Evolutionary conservation across 2,113 vertebrate species (phyloP).

Genomic region (Dasyprocta punctata): DNA sequence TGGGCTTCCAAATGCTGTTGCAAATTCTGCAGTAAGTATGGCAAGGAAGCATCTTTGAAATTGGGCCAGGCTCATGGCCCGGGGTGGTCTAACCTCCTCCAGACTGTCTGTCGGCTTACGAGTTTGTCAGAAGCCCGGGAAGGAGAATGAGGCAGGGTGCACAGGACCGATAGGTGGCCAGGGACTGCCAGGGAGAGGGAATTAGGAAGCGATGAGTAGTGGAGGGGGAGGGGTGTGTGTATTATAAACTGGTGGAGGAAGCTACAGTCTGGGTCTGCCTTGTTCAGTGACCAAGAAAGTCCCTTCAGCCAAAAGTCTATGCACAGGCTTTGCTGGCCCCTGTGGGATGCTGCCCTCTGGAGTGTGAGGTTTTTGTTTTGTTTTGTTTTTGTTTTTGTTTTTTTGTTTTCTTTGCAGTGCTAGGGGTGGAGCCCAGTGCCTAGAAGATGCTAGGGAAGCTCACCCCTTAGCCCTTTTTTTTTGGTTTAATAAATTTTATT

Average conservation of each 20-base stretch:
- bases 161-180: neutral
- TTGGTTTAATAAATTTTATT: neutral
- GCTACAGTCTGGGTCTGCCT: neutral
- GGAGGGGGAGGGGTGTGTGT: neutral
- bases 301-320: too few relatives aligned
- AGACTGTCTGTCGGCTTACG: neutral
- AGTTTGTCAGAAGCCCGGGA: neutral
- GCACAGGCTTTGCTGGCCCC: neutral
- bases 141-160: neutral
- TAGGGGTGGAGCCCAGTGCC: neutral
- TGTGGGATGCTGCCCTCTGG: too few relatives aligned
- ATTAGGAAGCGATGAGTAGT: neutral
- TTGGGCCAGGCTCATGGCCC: accelerated
- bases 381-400: neutral
- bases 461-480: neutral
- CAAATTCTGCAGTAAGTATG: neutral
- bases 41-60: neutral
- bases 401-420: neutral
- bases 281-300: neutral
- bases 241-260: neutral
- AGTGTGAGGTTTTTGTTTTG: too few relatives aligned
- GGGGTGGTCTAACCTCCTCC: too few relatives aligned
- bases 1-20: neutral
- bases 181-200: neutral
- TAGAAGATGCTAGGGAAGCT: neutral